These are phyloP conservation scores for Deilephila porcellus DNA, from an alignment of 2,888 invertebrate genomes.

Conservation along the genomic window DNA sequence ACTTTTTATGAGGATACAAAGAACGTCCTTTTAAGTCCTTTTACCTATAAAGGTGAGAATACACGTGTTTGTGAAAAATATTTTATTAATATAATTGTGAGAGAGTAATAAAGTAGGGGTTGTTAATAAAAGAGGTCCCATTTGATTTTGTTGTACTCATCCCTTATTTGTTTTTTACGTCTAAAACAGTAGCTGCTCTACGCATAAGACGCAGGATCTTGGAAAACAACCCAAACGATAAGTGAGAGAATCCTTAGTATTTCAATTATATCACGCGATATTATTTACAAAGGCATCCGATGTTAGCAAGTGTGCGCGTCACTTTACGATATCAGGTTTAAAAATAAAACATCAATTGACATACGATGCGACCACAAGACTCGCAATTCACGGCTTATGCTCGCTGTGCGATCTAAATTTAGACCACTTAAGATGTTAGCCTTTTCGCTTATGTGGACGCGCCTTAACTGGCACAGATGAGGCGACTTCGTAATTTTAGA, in stretches of 20 bases:
- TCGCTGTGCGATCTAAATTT: constrained; percentile 70
- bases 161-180: too few species aligned
- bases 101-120: too few species aligned
- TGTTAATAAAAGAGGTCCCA: too few species aligned
- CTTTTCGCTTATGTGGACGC: constrained; percentile 61
- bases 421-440: constrained; percentile 72
- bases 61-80: background rate
- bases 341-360: constrained; percentile 71
- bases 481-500: constrained; percentile 65
- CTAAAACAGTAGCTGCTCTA: too few species aligned
- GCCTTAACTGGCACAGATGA: constrained; percentile 58
- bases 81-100: background rate
- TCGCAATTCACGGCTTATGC: constrained; percentile 63
- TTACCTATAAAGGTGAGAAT: background rate
- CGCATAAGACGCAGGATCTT: too few species aligned
- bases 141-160: too few species aligned
- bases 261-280: constrained; percentile 16
- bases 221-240: background rate
- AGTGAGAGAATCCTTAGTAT: constrained; percentile 17
- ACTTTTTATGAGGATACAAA: background rate
- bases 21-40: background rate
- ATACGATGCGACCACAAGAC: constrained; percentile 65
- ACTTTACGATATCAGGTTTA: constrained; percentile 54
- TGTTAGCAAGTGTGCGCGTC: constrained; percentile 30
- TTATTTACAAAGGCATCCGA: constrained; percentile 23